Conservation (phyloP, 2,888 invertebrate genomes). For the Lochmaea crataegi region DNA sequence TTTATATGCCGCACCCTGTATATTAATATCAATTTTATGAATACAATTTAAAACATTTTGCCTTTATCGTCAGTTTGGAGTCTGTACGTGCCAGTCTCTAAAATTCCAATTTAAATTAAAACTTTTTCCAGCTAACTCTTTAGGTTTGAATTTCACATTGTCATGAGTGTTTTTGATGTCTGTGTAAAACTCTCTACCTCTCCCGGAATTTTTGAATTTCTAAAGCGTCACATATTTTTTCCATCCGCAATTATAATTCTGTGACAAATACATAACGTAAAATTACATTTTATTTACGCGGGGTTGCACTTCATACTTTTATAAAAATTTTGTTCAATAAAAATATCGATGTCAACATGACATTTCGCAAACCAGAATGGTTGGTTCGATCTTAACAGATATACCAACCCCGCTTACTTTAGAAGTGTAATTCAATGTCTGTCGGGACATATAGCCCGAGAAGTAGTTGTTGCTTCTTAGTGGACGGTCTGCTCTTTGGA, state of each 20-base stretch:
- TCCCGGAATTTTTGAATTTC: not conserved
- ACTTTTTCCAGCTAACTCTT: not conserved
- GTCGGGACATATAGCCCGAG: too few species aligned
- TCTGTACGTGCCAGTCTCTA: not conserved
- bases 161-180: not conserved
- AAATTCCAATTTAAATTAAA: not conserved
- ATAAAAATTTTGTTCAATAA: not conserved
- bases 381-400: too few species aligned
- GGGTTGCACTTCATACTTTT: not conserved
- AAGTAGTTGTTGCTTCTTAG: too few species aligned
- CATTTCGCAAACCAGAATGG: too few species aligned
- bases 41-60: too few species aligned
- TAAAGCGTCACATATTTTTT: conserved; percentile 6
- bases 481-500: too few species aligned
- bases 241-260: not conserved
- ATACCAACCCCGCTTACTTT: too few species aligned
- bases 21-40: too few species aligned
- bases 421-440: too few species aligned
- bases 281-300: not conserved
- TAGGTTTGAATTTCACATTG: not conserved
- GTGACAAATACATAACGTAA: not conserved
- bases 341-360: too few species aligned
- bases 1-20: too few species aligned
- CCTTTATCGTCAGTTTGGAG: too few species aligned
- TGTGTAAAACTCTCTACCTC: not conserved